Percentiles rank a stretch among this genome's conserved stretches.
These are phyloP conservation scores for Loriculus beryllinus DNA, from an alignment of 2,797 vertebrate species.

Conservation along the genomic window DNA sequence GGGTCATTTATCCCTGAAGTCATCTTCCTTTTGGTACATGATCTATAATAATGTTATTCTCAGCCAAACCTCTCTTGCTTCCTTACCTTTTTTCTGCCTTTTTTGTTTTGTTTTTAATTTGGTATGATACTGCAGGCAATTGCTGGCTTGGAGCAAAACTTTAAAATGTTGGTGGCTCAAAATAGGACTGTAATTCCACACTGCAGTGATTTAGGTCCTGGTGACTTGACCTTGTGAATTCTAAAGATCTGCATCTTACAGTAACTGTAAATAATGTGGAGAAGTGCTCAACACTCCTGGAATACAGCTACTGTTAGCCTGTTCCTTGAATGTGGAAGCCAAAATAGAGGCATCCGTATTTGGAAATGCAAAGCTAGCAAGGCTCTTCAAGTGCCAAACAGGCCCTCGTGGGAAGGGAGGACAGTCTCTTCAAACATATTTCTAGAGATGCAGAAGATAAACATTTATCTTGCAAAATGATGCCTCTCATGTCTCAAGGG, in stretches of 20 bases:
- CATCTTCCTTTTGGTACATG: not conserved
- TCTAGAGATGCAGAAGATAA: not conserved
- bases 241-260: not conserved
- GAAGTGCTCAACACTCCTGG: not conserved
- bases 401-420: not conserved
- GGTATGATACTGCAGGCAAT: not conserved
- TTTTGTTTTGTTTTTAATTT: not conserved
- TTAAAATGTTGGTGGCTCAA: not conserved
- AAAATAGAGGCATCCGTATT: not conserved
- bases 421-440: not conserved
- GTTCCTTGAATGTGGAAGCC: not conserved
- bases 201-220: not conserved
- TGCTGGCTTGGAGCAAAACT: not conserved
- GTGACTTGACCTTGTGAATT: constrained; percentile 10
- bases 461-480: not conserved
- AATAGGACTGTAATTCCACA: constrained; percentile 38
- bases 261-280: not conserved
- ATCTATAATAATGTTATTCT: not conserved
- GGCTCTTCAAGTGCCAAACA: not conserved
- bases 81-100: not conserved
- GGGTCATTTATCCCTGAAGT: constrained; percentile 12
- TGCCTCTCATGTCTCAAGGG: not conserved
- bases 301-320: not conserved
- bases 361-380: not conserved
- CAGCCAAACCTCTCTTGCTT: not conserved